Base-by-base conservation (phyloP, 2,888 invertebrate species). In the Drosophila neonasuta region DNA sequence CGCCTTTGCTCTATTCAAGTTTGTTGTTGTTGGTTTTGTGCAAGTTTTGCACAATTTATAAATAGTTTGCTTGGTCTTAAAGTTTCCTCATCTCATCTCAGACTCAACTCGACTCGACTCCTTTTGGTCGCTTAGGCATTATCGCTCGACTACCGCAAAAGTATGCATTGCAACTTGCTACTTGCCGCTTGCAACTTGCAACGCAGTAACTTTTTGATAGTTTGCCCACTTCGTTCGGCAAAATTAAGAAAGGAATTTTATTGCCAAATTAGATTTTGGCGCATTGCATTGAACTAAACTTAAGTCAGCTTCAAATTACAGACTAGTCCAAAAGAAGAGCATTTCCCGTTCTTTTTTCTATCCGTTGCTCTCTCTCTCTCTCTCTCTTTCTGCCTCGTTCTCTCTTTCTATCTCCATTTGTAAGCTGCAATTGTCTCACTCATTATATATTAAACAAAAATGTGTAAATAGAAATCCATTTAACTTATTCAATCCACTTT, bases 201-300 rank as follows among this genome's bases (percentile, higher is more conserved):
- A 59, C 24, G 57, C 54, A 51, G 75, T 64, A 64, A 72, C 59
- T 73, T 75, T 50, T 41, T 75, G 77, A 61, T 73, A 74, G 63
- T 73, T 72, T 54, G 52, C 42, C 64, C 46, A 56, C 50, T 58
- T 45, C 58, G 51, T 51, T 55, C 58, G n/a, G 36, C 39, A 56
- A 70, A 84, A 79, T 86, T 72, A 84, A 74, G 72, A 80, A 86
- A 67, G 64, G 80, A 76, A 81, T 84, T 80, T 84, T 62, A 84
- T 80, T 78, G 87, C 81, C 76, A 86, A 86, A 84, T 86, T 86
- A 86, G 79, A 84, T 84, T 80, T 59, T 65, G 76, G 69, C 71
- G 81, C 80, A 83, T 68, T 71, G 78, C 80, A 56, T 46, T 56
- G 56, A 36, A 29, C 56, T 56, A 11, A 56, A 56, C 56, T 56